Evolutionary conservation across 2,888 invertebrate genomes (phyloP).

Genomic region (Standfussiana lucernea): DNA sequence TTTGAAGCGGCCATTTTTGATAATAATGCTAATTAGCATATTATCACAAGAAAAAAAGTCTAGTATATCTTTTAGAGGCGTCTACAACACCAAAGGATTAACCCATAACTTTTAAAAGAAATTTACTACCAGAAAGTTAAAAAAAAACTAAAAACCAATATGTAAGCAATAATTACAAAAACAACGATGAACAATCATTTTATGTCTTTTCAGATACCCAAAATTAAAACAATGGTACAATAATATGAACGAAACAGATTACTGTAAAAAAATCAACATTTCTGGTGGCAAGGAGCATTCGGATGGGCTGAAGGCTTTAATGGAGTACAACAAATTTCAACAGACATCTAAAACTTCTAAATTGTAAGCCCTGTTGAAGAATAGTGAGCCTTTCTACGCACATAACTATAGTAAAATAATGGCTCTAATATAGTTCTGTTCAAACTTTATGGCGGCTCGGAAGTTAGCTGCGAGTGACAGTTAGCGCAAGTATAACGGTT

Average conservation of each 20-base stretch:
- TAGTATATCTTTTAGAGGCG: neutral
- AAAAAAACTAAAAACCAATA: neutral
- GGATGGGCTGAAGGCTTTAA: slow-evolving; percentile 74
- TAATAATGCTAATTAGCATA: neutral
- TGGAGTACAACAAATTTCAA: slow-evolving; percentile 76
- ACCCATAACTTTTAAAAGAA: neutral
- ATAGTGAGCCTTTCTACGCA: neutral
- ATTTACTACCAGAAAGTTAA: neutral
- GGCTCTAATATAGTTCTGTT: too few relatives aligned
- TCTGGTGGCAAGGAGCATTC: slow-evolving; percentile 77
- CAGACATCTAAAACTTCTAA: slow-evolving; percentile 74
- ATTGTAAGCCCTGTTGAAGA: slow-evolving; percentile 26
- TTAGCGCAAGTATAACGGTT: too few relatives aligned
- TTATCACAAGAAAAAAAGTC: neutral
- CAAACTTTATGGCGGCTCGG: too few relatives aligned
- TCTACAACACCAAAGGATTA: neutral
- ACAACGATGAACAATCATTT: neutral
- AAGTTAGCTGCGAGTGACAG: too few relatives aligned
- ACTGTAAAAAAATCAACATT: slow-evolving; percentile 79
- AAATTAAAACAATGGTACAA: slow-evolving; percentile 80
- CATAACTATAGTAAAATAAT: neutral
- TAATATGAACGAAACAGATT: slow-evolving; percentile 79
- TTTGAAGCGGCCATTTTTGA: neutral
- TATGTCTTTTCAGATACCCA: slow-evolving; percentile 76
- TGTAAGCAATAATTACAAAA: neutral